phyloP scores from a whole-genome alignment of 92 coral and sea anemone genomes.

The Zoanthus sociatus region DNA sequence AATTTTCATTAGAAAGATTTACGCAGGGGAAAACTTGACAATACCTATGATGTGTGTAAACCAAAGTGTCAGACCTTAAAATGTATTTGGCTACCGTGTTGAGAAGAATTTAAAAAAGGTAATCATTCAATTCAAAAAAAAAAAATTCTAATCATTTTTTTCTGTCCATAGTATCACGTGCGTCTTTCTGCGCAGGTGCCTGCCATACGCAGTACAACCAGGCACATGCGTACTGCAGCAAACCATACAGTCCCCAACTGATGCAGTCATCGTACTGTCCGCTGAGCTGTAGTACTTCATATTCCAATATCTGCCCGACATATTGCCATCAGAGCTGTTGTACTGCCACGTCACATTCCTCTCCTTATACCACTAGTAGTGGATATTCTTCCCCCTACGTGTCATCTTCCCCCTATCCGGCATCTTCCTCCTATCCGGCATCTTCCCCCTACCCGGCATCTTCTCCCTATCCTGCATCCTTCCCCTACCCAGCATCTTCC shows the following conservation, averaged over 20 bases:
- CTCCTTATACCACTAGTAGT: slow-evolving; percentile 14
- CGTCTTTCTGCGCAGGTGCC: slow-evolving; percentile 36
- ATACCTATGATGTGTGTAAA: too few species aligned
- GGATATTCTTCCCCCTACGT: background rate
- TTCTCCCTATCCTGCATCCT: background rate
- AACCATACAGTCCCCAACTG: slow-evolving; percentile 19
- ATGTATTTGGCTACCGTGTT: background rate
- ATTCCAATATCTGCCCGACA: slow-evolving; percentile 3
- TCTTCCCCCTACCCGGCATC: background rate
- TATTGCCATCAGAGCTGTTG: slow-evolving; percentile 49
- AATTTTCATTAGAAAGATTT: too few species aligned
- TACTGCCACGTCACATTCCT: slow-evolving; percentile 14
- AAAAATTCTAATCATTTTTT: background rate
- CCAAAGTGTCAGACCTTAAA: too few species aligned
- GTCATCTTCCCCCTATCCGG: slow-evolving; percentile 7
- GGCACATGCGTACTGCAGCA: slow-evolving; percentile 47
- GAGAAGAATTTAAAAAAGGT: background rate
- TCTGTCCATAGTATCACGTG: slow-evolving; percentile 8
- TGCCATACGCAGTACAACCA: slow-evolving; percentile 22
- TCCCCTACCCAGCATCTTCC: slow-evolving; percentile 11
- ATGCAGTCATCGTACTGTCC: slow-evolving; percentile 40
- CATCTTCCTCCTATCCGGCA: slow-evolving; percentile 9
- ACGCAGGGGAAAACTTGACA: too few species aligned
- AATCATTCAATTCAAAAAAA: background rate
- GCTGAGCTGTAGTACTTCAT: background rate